These are phyloP conservation scores for Pomatostomus ruficeps DNA, from an alignment of 2,113 vertebrate genomes.

Conservation along the genomic window DNA sequence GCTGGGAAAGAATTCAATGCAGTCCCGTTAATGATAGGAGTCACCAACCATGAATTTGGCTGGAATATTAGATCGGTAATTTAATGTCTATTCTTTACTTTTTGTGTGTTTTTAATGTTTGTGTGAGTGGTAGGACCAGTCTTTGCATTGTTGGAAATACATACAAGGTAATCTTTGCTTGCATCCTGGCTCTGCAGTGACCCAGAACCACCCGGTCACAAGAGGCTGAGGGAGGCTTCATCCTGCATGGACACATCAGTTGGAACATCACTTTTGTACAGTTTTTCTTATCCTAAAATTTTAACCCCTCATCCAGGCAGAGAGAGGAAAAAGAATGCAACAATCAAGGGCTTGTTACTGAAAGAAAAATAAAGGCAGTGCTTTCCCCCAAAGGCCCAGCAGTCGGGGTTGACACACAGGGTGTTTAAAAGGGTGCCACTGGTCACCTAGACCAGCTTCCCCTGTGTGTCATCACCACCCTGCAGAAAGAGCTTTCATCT, in stretches of 20 bases:
- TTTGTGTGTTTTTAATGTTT: neutral
- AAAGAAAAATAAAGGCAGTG: neutral
- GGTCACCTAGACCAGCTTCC: neutral
- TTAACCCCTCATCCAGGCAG: neutral
- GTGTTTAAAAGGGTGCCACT: neutral
- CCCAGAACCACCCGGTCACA: neutral
- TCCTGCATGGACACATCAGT: neutral
- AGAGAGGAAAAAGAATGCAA: neutral
- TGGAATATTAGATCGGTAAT: constrained; percentile 72
- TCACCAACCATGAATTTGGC: constrained; percentile 83
- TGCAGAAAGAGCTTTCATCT: neutral
- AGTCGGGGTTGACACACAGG: neutral
- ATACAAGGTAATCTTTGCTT: neutral
- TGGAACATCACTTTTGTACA: neutral
- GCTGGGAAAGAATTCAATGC: constrained; percentile 68
- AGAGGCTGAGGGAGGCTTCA: neutral
- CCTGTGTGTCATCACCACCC: neutral
- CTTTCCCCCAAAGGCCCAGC: neutral
- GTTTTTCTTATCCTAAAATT: neutral
- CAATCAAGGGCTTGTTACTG: neutral
- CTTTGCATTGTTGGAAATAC: neutral
- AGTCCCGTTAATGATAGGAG: constrained; percentile 75
- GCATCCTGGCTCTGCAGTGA: neutral
- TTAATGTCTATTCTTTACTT: neutral
- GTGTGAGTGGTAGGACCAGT: neutral